Evolutionary conservation across 2,113 vertebrate species (phyloP).

Genomic region (Blennius ocellaris): DNA sequence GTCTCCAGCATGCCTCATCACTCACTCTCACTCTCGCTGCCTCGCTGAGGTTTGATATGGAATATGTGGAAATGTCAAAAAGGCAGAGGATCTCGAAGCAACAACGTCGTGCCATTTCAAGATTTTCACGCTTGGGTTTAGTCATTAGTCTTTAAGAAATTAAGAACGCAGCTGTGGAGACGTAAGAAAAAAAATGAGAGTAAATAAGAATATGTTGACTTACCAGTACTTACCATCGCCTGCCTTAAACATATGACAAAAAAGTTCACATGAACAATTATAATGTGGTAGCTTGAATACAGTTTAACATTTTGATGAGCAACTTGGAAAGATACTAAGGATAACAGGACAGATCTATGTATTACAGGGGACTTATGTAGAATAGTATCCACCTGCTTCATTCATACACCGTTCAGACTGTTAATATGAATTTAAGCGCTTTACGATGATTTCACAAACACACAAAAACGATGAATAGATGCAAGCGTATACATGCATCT

Average conservation of each 20-base stretch:
- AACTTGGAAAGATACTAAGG: not conserved
- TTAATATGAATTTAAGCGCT: too few relatives aligned
- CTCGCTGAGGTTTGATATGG: slow-evolving; percentile 43
- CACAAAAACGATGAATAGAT: too few relatives aligned
- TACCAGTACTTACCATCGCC: not conserved
- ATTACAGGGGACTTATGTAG: too few relatives aligned
- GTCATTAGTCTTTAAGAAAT: slow-evolving; percentile 23
- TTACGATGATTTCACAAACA: too few relatives aligned
- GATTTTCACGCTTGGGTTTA: slow-evolving; percentile 26
- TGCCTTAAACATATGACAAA: not conserved
- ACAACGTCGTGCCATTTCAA: slow-evolving; percentile 49
- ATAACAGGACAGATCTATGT: not conserved
- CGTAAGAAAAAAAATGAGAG: slow-evolving; percentile 23
- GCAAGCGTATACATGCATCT: too few relatives aligned
- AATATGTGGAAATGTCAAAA: slow-evolving; percentile 64
- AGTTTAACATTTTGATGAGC: not conserved
- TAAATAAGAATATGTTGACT: slow-evolving; percentile 4
- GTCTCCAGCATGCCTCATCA: slow-evolving; percentile 57
- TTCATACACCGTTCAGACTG: too few relatives aligned
- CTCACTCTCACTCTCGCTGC: slow-evolving; percentile 4
- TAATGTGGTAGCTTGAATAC: not conserved
- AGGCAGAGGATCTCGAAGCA: slow-evolving; percentile 6
- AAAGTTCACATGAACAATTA: not conserved
- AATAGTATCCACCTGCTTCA: too few relatives aligned
- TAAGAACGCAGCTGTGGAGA: not conserved